Percentiles rank a stretch among this genome's conserved stretches.
These are phyloP conservation scores for Anticlea derivata DNA, from an alignment of 2,888 invertebrate species.

Conservation along the genomic window DNA sequence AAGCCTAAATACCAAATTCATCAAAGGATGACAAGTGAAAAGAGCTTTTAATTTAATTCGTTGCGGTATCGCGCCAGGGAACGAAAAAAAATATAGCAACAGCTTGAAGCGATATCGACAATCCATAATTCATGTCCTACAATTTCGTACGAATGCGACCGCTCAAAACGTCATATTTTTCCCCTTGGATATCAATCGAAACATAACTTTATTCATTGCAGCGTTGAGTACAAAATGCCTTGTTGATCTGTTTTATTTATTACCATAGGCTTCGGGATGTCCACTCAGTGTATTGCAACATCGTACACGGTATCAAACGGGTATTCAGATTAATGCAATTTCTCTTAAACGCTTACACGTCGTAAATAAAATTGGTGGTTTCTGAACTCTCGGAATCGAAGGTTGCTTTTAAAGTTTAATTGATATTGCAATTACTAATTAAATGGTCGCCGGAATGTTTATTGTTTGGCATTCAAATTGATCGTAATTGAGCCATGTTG, in stretches of 20 bases:
- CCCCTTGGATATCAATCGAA: slow-evolving; percentile 48
- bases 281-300: slow-evolving; percentile 79
- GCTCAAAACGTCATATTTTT: slow-evolving; percentile 52
- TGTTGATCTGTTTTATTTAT: slow-evolving; percentile 43
- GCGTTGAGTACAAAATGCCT: slow-evolving; percentile 48
- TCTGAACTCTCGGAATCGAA: slow-evolving; percentile 61
- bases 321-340: slow-evolving; percentile 84
- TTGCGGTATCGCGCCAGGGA: slow-evolving; percentile 79
- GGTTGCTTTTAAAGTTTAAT: slow-evolving; percentile 71
- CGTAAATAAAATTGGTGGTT: slow-evolving; percentile 82
- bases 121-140: slow-evolving; percentile 84
- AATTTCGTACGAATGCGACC: slow-evolving; percentile 77
- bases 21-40: slow-evolving; percentile 82
- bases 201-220: slow-evolving; percentile 53
- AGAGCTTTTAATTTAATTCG: slow-evolving; percentile 84
- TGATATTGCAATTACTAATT: slow-evolving; percentile 61
- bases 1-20: slow-evolving; percentile 78
- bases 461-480: slow-evolving; percentile 44
- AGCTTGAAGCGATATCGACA: slow-evolving; percentile 84
- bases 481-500: slow-evolving; percentile 42
- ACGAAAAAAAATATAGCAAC: slow-evolving; percentile 80
- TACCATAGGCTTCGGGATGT: slow-evolving; percentile 42
- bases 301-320: slow-evolving; percentile 81
- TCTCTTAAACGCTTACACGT: slow-evolving; percentile 84
- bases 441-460: slow-evolving; percentile 43